Evolutionary conservation across 2,797 vertebrate species (phyloP).

Genomic region (Chaetodon trifasciatus): DNA sequence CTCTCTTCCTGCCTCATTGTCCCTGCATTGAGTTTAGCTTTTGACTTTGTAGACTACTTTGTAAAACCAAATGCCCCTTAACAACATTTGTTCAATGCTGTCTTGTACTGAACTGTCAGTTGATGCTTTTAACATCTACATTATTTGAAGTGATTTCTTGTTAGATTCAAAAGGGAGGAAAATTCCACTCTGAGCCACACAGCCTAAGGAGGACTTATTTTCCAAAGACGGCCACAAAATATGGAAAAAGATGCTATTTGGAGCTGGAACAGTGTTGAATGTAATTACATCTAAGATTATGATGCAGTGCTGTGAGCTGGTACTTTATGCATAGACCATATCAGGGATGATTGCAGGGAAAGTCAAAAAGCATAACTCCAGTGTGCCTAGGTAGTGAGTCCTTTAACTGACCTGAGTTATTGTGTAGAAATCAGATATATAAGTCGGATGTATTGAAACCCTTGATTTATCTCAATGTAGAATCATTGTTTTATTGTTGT

Average conservation of each 20-base stretch:
- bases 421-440: background rate
- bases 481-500: background rate
- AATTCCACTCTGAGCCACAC: background rate
- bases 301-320: background rate
- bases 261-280: background rate
- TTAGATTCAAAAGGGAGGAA: background rate
- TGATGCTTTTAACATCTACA: conserved; percentile 1
- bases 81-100: background rate
- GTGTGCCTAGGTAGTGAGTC: background rate
- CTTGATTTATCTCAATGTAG: background rate
- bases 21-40: background rate
- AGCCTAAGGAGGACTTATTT: background rate
- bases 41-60: conserved; percentile 2
- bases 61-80: conserved; percentile 10
- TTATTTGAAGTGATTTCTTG: background rate
- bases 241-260: conserved; percentile 22
- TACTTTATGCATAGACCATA: background rate
- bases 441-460: background rate
- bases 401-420: background rate
- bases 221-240: conserved; percentile 9
- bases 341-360: conserved; percentile 3
- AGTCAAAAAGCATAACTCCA: conserved; percentile 4
- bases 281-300: background rate
- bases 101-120: background rate
- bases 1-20: background rate